Conservation (phyloP, 1,140 invertebrate species). For the Drosophila paulistorum region DNA sequence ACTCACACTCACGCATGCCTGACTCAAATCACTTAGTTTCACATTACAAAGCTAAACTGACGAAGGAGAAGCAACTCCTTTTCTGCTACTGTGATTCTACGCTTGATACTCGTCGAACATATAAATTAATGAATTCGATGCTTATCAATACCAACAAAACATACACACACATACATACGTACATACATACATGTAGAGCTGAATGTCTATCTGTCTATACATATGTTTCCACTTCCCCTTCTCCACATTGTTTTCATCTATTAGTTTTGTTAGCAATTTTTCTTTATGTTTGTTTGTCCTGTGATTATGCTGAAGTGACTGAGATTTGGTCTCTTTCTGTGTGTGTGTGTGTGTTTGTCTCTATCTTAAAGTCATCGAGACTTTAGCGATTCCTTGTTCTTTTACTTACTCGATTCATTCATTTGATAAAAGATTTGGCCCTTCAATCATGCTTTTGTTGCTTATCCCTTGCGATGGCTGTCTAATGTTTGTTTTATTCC, state of each 20-base stretch:
- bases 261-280: slow-evolving; percentile 70
- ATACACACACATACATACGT: slow-evolving; percentile 21
- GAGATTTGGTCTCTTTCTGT: slow-evolving; percentile 34
- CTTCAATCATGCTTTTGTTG: slow-evolving; percentile 74
- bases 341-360: slow-evolving; percentile 43
- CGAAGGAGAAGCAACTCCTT: slow-evolving; percentile 57
- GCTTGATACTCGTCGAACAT: slow-evolving; percentile 71
- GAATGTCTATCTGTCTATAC: slow-evolving; percentile 27
- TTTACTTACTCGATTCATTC: slow-evolving; percentile 54
- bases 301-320: slow-evolving; percentile 79
- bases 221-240: neutral
- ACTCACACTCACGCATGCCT: slow-evolving; percentile 35
- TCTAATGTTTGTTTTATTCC: slow-evolving; percentile 20
- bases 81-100: slow-evolving; percentile 50
- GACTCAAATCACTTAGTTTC: slow-evolving; percentile 77
- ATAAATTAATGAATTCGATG: slow-evolving; percentile 81
- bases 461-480: slow-evolving; percentile 47
- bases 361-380: slow-evolving; percentile 72
- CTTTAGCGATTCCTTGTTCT: slow-evolving; percentile 31
- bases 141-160: slow-evolving; percentile 69
- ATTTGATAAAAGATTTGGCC: slow-evolving; percentile 72
- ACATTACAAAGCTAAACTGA: slow-evolving; percentile 74
- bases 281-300: slow-evolving; percentile 40
- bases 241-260: slow-evolving; percentile 42
- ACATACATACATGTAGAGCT: slow-evolving; percentile 15